phyloP scores from a whole-genome alignment of 2,888 invertebrate species.

The Drosophila pseudotakahashii region DNA sequence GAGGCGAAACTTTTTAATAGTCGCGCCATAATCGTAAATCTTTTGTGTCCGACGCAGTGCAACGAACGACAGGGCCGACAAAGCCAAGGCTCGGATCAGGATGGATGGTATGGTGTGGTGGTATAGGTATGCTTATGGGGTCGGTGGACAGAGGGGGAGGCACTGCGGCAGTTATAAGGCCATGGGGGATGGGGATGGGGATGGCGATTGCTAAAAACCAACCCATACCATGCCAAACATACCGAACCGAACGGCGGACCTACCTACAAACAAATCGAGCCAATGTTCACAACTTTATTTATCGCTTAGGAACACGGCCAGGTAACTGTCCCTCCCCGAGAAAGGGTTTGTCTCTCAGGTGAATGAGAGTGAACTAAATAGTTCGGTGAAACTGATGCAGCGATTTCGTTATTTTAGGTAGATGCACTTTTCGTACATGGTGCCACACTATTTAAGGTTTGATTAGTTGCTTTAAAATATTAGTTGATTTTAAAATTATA shows the following conservation, averaged over 20 bases:
- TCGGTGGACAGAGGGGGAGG: constrained; percentile 22
- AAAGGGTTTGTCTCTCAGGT: not conserved
- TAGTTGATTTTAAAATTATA: no score
- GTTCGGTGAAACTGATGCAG: not conserved
- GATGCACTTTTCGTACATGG: no score
- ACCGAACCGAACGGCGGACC: constrained; percentile 17
- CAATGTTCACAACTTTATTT: constrained; percentile 79
- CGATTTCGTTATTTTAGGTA: no score
- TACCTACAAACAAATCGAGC: constrained; percentile 66
- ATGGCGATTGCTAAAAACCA: constrained; percentile 16
- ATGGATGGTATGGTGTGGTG: constrained; percentile 19
- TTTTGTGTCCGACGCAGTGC: constrained; percentile 80
- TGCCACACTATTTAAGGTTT: no score
- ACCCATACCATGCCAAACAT: constrained; percentile 10
- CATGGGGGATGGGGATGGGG: constrained; percentile 40
- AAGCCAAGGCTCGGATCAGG: constrained; percentile 38
- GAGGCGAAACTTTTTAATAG: constrained; percentile 83
- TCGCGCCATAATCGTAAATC: constrained; percentile 83
- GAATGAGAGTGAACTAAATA: not conserved
- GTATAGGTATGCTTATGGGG: constrained; percentile 5
- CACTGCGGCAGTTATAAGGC: constrained; percentile 64
- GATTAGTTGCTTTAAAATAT: no score
- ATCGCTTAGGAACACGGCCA: constrained; percentile 64
- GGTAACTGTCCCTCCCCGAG: constrained; percentile 6
- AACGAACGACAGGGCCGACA: constrained; percentile 72